Percentiles rank a stretch among this genome's conserved stretches.
Conservation (phyloP, 1,140 invertebrate species). For the Thrips palmi region DNA sequence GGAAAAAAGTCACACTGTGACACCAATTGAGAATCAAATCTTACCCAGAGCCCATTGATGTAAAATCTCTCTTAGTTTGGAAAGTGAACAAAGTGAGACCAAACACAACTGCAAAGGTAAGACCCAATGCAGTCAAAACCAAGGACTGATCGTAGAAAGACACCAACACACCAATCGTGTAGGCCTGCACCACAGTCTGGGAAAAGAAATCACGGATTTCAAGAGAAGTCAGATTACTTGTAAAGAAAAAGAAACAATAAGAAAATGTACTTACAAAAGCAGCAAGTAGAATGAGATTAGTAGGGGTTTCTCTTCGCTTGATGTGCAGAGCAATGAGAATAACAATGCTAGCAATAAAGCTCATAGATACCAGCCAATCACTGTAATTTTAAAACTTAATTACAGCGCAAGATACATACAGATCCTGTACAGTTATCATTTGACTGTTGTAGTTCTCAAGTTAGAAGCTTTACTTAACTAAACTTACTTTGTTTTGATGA, state of each 20-base stretch:
- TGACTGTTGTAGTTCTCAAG: neutral
- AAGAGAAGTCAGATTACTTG: neutral
- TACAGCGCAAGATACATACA: too few relatives aligned
- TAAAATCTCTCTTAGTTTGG: constrained; percentile 67
- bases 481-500: constrained; percentile 49
- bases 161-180: constrained; percentile 51
- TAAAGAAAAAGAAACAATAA: neutral
- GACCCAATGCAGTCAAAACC: constrained; percentile 53
- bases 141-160: constrained; percentile 48
- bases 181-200: constrained; percentile 52
- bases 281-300: constrained; percentile 43
- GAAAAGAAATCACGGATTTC: constrained; percentile 19
- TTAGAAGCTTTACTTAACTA: neutral
- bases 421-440: too few relatives aligned
- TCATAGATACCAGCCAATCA: constrained; percentile 38
- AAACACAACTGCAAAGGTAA: constrained; percentile 51
- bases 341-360: constrained; percentile 35
- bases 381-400: too few relatives aligned
- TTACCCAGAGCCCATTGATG: constrained; percentile 52
- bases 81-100: constrained; percentile 58
- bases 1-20: neutral
- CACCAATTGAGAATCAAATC: constrained; percentile 13
- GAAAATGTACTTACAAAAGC: constrained; percentile 39
- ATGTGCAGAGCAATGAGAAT: constrained; percentile 38
- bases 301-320: constrained; percentile 42